phyloP scores from a whole-genome alignment of 2,797 vertebrate species.

The Numenius phaeopus region DNA sequence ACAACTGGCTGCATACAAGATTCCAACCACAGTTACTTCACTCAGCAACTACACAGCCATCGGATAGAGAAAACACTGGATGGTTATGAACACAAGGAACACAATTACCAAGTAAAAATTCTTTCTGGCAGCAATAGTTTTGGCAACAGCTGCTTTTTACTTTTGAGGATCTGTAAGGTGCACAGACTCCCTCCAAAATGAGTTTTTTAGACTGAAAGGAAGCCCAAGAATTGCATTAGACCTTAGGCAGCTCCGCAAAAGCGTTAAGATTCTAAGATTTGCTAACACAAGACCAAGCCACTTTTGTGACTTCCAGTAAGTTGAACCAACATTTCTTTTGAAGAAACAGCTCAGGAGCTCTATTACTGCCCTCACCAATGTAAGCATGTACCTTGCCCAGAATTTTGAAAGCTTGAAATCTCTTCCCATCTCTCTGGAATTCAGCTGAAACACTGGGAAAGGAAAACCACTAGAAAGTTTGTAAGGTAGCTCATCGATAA shows the following conservation, averaged over 20 bases:
- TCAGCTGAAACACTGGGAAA: not conserved
- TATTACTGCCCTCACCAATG: not conserved
- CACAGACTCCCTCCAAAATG: not conserved
- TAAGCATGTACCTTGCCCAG: not conserved
- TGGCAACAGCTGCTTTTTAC: not conserved
- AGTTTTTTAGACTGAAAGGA: constrained; percentile 16
- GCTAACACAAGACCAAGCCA: constrained; percentile 7
- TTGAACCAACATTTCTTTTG: not conserved
- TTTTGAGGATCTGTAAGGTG: not conserved
- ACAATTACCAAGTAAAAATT: not conserved
- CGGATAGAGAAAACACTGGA: accelerated
- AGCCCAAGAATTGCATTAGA: not conserved
- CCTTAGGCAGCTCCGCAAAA: not conserved
- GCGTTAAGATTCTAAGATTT: not conserved
- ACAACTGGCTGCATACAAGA: not conserved
- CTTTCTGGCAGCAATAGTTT: not conserved
- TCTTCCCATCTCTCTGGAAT: not conserved
- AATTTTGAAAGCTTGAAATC: not conserved
- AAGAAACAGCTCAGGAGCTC: not conserved
- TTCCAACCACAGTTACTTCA: not conserved
- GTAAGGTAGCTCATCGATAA: not conserved
- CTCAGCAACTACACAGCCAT: not conserved
- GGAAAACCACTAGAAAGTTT: not conserved
- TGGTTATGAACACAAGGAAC: not conserved
- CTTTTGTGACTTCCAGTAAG: not conserved